phyloP scores from a whole-genome alignment of 1,140 invertebrate species.

The Pissodes strobi region DNA sequence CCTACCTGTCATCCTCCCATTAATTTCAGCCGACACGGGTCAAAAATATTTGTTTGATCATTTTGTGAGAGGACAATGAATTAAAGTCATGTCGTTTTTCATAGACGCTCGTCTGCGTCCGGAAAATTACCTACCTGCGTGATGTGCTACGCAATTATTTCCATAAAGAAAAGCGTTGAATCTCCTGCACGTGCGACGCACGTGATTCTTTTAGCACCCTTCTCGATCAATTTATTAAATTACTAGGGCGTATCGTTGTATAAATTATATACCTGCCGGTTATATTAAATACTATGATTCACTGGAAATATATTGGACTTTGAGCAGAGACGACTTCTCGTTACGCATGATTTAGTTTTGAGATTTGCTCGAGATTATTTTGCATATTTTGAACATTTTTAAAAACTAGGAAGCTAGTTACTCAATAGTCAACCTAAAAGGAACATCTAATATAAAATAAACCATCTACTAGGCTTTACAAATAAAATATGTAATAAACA shows the following conservation, averaged over 20 bases:
- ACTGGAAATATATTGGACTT: slow-evolving; percentile 17
- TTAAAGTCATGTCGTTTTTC: slow-evolving; percentile 32
- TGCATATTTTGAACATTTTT: too few relatives aligned
- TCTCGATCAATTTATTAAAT: slow-evolving; percentile 36
- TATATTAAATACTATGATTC: slow-evolving; percentile 34
- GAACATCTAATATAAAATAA: too few relatives aligned
- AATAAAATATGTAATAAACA: too few relatives aligned
- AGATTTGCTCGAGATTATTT: too few relatives aligned
- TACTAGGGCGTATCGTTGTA: slow-evolving; percentile 34
- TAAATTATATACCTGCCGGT: slow-evolving; percentile 34
- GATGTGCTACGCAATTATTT: slow-evolving; percentile 35
- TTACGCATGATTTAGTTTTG: too few relatives aligned
- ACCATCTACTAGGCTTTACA: too few relatives aligned
- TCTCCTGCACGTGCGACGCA: slow-evolving; percentile 29
- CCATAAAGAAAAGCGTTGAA: slow-evolving; percentile 26
- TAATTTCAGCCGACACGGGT: slow-evolving; percentile 21
- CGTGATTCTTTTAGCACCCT: slow-evolving; percentile 33
- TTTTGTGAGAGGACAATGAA: slow-evolving; percentile 25
- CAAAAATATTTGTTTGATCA: slow-evolving; percentile 32
- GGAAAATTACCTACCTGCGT: slow-evolving; percentile 31
- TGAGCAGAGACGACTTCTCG: too few relatives aligned
- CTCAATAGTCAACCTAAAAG: too few relatives aligned
- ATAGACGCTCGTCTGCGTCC: slow-evolving; percentile 5
- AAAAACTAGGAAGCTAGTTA: too few relatives aligned
- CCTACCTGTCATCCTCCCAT: slow-evolving; percentile 28